phyloP scores from a whole-genome alignment of 2,888 invertebrate species.

The Lasius platythorax region DNA sequence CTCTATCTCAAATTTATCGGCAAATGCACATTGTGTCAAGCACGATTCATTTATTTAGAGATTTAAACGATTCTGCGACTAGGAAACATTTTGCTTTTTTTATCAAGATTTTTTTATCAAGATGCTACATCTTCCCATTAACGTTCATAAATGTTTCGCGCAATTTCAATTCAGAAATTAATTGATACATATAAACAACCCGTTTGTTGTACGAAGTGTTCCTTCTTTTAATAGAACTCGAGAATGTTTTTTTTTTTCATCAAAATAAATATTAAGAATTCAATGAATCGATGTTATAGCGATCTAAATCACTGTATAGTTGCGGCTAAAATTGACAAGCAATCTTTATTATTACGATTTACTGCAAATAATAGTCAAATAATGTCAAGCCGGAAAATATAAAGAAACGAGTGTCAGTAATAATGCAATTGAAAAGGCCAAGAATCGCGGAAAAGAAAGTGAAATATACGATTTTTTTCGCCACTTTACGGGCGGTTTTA shows the following conservation, averaged over 20 bases:
- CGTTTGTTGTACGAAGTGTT: constrained; percentile 8
- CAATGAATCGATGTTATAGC: background rate
- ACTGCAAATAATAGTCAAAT: background rate
- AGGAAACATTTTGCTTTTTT: background rate
- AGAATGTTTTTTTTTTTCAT: constrained; percentile 10
- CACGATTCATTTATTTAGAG: background rate
- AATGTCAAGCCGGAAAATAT: background rate
- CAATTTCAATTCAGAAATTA: background rate
- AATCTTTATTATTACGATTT: background rate
- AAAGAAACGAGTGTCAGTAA: background rate
- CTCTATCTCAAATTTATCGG: background rate
- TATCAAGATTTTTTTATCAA: background rate
- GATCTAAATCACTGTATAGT: background rate
- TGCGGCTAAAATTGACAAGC: background rate
- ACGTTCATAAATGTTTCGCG: background rate
- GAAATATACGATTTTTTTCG: constrained; percentile 49
- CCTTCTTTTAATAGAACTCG: background rate
- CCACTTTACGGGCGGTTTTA: constrained; percentile 58
- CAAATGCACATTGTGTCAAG: background rate
- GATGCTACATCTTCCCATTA: background rate
- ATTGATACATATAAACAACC: constrained; percentile 18
- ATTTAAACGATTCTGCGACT: background rate
- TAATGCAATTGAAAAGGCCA: background rate
- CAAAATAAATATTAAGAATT: background rate
- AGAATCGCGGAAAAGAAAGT: constrained; percentile 4